phyloP scores from a whole-genome alignment of 2,113 vertebrate species.

The Syrmaticus mikado region DNA sequence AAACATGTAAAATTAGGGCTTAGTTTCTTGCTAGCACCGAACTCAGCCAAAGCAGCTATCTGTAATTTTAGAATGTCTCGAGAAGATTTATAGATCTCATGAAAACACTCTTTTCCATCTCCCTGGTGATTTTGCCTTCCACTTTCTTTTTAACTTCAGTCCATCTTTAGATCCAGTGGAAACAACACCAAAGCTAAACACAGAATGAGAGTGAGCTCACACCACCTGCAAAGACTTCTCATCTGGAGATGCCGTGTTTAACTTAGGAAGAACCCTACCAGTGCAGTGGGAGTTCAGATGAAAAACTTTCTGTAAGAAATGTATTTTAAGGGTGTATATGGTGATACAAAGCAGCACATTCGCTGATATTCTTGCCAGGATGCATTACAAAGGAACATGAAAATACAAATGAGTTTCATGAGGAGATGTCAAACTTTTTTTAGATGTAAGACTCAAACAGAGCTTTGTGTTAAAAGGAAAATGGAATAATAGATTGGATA shows the following conservation, averaged over 20 bases:
- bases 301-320: neutral
- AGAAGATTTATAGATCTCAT: conserved; percentile 8
- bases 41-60: neutral
- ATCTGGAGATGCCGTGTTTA: neutral
- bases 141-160: conserved; percentile 46
- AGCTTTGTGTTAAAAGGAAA: neutral
- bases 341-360: neutral
- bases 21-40: conserved; percentile 18
- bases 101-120: conserved; percentile 23
- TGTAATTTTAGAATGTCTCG: neutral
- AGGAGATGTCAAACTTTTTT: neutral
- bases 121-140: neutral
- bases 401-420: neutral
- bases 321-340: neutral
- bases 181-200: conserved; percentile 10
- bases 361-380: neutral
- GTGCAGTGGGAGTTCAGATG: neutral
- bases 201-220: conserved; percentile 32
- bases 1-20: conserved; percentile 1
- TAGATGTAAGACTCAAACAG: neutral
- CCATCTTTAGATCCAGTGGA: conserved; percentile 34
- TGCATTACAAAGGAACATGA: neutral
- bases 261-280: conserved; percentile 25
- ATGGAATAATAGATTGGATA: neutral
- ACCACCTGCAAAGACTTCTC: conserved; percentile 40